phyloP scores from a whole-genome alignment of 1,140 invertebrate genomes.

The Cydia pomonella region DNA sequence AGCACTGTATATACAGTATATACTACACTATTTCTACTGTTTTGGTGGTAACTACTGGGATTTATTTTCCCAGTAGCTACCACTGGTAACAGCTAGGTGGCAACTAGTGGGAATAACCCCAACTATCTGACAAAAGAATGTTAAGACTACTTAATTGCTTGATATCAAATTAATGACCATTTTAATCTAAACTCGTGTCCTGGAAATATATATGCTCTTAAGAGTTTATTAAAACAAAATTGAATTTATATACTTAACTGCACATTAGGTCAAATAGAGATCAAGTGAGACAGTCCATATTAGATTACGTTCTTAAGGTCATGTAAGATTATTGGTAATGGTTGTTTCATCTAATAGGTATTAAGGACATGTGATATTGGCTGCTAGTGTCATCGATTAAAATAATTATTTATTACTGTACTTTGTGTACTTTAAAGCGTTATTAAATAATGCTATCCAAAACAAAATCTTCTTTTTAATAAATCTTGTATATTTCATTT shows the following conservation, averaged over 20 bases:
- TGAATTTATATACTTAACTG: not conserved
- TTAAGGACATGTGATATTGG: slow-evolving; percentile 25
- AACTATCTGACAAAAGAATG: not conserved
- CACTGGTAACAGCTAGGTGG: too few species aligned
- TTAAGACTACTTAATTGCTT: too few species aligned
- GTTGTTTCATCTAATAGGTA: slow-evolving; percentile 1
- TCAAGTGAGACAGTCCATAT: slow-evolving; percentile 3
- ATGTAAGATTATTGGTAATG: not conserved
- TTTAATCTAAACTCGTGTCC: too few species aligned
- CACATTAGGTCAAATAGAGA: slow-evolving; percentile 5
- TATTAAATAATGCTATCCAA: slow-evolving; percentile 22
- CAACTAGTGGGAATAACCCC: too few species aligned
- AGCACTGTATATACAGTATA: too few species aligned
- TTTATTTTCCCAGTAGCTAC: too few species aligned
- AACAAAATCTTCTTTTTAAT: not conserved
- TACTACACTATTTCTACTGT: too few species aligned
- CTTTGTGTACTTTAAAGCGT: slow-evolving; percentile 22
- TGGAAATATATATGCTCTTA: too few species aligned
- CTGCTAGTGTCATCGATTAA: slow-evolving; percentile 27
- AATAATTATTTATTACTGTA: slow-evolving; percentile 23
- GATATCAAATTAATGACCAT: too few species aligned
- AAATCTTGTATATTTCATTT: not conserved
- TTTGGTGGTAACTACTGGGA: too few species aligned
- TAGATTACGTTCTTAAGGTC: slow-evolving; percentile 4
- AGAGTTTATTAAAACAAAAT: too few species aligned